Evolutionary conservation across 1,140 invertebrate genomes (phyloP).

Genomic region (Papilio dardanus): DNA sequence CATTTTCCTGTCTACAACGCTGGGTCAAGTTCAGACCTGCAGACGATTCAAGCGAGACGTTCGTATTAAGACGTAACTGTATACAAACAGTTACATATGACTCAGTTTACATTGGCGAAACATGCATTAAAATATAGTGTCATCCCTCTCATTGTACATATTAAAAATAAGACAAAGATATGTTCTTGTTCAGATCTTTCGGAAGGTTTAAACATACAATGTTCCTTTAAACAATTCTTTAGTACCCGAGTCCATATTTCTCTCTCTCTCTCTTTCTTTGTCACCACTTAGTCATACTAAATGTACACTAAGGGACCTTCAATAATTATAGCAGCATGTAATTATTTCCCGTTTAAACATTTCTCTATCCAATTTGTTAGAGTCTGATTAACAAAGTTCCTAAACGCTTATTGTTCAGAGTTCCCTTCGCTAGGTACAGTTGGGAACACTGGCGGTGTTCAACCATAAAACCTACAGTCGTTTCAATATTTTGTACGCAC

Average conservation of each 20-base stretch:
- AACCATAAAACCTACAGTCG: too few relatives aligned
- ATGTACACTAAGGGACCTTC: too few relatives aligned
- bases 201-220: neutral
- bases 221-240: too few relatives aligned
- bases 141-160: neutral
- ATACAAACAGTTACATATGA: slow-evolving; percentile 9
- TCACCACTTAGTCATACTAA: neutral
- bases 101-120: neutral
- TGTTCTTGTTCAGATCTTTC: neutral
- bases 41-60: slow-evolving; percentile 61
- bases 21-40: slow-evolving; percentile 70
- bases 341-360: neutral
- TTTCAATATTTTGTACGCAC: too few relatives aligned
- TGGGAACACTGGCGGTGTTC: too few relatives aligned
- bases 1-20: slow-evolving; percentile 44
- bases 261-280: too few relatives aligned
- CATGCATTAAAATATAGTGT: neutral
- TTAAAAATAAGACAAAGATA: neutral
- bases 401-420: too few relatives aligned
- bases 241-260: too few relatives aligned
- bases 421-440: too few relatives aligned
- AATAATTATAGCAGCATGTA: neutral
- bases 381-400: slow-evolving; percentile 20
- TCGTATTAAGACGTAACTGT: slow-evolving; percentile 37
- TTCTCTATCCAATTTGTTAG: neutral